Evolutionary conservation across 2,797 vertebrate genomes (phyloP), one percentile per base, ranked within the genome.

Genomic region (Sebastes iracundus): DNA sequence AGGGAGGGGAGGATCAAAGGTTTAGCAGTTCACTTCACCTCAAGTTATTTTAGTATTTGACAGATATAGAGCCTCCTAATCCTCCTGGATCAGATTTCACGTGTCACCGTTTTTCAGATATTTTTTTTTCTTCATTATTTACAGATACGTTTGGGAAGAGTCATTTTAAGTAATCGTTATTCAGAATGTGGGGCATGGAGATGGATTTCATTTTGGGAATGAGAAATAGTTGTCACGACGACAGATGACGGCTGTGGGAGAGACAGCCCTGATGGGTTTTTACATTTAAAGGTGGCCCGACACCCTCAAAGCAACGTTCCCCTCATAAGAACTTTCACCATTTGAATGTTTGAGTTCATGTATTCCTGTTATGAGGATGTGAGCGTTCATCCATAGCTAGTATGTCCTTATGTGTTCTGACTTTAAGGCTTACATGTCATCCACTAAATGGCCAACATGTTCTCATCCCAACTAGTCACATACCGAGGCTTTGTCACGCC

Each of bases 1-100:
- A 30, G 61, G 64, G 56, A 22, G 70, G 25, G 68, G 62, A 64
- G 67, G 84, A 88, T 90, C 76, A 88, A 85, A 89, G 82, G 78
- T 88, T 85, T 67, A 72, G 60, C 77, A 71, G 72, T 79, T 85
- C 72, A 83, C 80, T 81, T 88, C 85, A 88, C 64, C 83, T 84
- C 53, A 23, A 80, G 59, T 84, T 80, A 86, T 89, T 88, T 87
- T 71, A 59, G 75, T 22, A 62, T 87, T 74, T 83, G 79, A 85
- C 85, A 89, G 80, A 87, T 68, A 78, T 8, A 20, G 61, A 84
- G 65, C 22, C 58, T 0, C 1, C 5, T 58, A 25, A 84, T 88
- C 81, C 68, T 49, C 6, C 2, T 13, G 42, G 65, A 73, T 74
- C 60, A 76, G 23, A 81, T 81, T 88, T 30, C 70, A 75, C 49